These are phyloP conservation scores for Papilio helenus DNA, from an alignment of 1,140 invertebrate genomes.

Conservation along the genomic window DNA sequence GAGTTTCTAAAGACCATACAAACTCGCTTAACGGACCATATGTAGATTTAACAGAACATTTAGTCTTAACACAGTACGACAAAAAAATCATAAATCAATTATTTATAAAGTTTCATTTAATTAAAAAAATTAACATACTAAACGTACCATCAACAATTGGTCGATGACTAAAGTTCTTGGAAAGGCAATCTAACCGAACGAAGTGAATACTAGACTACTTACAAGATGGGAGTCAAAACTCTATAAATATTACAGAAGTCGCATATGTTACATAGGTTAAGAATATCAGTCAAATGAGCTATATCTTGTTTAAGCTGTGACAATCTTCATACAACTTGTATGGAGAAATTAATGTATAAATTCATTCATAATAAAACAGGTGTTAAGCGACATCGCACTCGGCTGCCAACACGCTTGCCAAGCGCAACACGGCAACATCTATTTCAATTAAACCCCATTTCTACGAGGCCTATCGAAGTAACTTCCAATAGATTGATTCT, in stretches of 20 bases:
- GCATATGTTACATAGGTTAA: too few species aligned
- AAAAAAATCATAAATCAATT: background rate
- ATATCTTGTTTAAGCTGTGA: too few species aligned
- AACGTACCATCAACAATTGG: too few species aligned
- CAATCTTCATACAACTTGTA: background rate
- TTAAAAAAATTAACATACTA: too few species aligned
- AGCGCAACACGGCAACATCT: constrained; percentile 19
- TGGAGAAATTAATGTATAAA: background rate
- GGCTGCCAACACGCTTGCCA: constrained; percentile 24
- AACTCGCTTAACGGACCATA: constrained; percentile 1
- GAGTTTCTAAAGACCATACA: constrained; percentile 12
- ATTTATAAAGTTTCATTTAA: too few species aligned
- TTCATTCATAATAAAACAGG: constrained; percentile 23
- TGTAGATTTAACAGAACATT: background rate
- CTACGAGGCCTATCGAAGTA: constrained; percentile 2
- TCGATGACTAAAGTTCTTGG: too few species aligned
- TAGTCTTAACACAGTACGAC: background rate
- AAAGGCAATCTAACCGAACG: too few species aligned
- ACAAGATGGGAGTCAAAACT: too few species aligned
- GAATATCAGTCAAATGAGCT: too few species aligned
- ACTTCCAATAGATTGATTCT: background rate
- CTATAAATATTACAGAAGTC: too few species aligned
- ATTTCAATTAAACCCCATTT: constrained; percentile 20
- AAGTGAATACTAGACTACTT: too few species aligned
- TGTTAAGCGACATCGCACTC: background rate